A percentile compares a stretch with the other conserved stretches of the same genome.
phyloP scores from a whole-genome alignment of 2,113 vertebrate species.

The Tragulus kanchil region DNA sequence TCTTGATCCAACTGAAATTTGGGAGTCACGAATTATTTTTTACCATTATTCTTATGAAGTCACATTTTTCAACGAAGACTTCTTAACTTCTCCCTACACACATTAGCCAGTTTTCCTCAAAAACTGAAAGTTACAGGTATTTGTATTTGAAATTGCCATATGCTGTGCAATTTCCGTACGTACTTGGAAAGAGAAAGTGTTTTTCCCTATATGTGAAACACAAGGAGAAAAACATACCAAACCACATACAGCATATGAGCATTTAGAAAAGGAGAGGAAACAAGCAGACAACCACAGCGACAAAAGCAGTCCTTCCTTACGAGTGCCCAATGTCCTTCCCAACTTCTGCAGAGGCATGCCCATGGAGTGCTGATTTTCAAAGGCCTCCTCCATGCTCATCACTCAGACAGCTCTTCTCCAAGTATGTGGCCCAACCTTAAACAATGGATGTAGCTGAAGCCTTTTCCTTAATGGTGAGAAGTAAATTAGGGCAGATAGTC shows the following conservation, averaged over 20 bases:
- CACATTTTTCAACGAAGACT: slow-evolving; percentile 21
- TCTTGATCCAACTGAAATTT: not conserved
- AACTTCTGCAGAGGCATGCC: not conserved
- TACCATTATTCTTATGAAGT: not conserved
- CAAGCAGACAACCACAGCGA: not conserved
- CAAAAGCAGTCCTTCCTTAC: not conserved
- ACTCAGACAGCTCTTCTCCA: not conserved
- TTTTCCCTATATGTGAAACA: slow-evolving; percentile 19
- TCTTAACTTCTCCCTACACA: not conserved
- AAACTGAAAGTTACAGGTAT: slow-evolving; percentile 1
- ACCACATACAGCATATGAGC: not conserved
- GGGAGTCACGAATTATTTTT: not conserved
- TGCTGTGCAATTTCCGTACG: slow-evolving; percentile 15
- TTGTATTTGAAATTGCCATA: not conserved
- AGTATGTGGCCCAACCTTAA: not conserved
- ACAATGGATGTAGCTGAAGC: not conserved
- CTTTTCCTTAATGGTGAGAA: slow-evolving; percentile 1
- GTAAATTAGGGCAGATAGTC: not conserved
- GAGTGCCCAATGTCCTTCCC: not conserved
- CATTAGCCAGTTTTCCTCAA: slow-evolving; percentile 23
- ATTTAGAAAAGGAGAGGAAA: not conserved
- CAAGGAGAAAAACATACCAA: slow-evolving; percentile 9
- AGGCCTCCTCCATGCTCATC: not conserved
- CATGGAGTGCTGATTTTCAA: not conserved
- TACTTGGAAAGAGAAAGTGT: not conserved